phyloP scores from a whole-genome alignment of 2,888 invertebrate species.

The Mythimna lalbum region DNA sequence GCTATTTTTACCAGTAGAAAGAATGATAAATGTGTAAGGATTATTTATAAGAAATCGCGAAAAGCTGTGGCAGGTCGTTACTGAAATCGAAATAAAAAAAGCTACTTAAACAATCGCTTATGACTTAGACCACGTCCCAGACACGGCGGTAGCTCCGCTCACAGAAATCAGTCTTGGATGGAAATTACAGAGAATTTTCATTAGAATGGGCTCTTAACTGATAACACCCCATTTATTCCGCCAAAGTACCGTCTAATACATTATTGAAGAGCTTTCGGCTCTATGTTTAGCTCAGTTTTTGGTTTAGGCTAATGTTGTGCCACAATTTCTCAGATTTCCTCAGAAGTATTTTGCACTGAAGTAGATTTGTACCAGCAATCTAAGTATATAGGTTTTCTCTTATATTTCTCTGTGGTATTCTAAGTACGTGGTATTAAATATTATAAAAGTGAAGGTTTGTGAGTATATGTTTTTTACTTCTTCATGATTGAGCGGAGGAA shows the following conservation, averaged over 20 bases:
- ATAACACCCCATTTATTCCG: slow-evolving; percentile 68
- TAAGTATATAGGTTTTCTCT: background rate
- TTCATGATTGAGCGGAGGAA: too few species aligned
- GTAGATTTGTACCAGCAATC: background rate
- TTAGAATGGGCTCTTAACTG: slow-evolving; percentile 69
- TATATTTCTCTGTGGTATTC: background rate
- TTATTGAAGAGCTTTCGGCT: slow-evolving; percentile 41
- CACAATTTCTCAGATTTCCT: background rate
- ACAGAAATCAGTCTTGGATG: slow-evolving; percentile 70
- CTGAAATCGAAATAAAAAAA: too few species aligned
- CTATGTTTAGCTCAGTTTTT: slow-evolving; percentile 23
- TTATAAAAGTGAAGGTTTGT: too few species aligned
- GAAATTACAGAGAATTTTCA: slow-evolving; percentile 72
- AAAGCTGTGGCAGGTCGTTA: too few species aligned
- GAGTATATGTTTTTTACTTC: too few species aligned
- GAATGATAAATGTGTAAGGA: too few species aligned
- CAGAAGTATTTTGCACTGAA: background rate
- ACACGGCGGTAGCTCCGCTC: slow-evolving; percentile 61
- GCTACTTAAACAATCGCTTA: slow-evolving; percentile 8
- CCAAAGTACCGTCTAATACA: slow-evolving; percentile 52
- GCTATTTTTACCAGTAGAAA: too few species aligned
- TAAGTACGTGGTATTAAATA: background rate
- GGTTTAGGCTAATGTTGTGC: slow-evolving; percentile 10
- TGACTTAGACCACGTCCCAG: slow-evolving; percentile 48
- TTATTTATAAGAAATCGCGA: too few species aligned